Percentiles rank a stretch among this genome's conserved stretches.
Evolutionary conservation across 2,888 invertebrate genomes (phyloP).

Genomic region (Parascotia fuliginaria): DNA sequence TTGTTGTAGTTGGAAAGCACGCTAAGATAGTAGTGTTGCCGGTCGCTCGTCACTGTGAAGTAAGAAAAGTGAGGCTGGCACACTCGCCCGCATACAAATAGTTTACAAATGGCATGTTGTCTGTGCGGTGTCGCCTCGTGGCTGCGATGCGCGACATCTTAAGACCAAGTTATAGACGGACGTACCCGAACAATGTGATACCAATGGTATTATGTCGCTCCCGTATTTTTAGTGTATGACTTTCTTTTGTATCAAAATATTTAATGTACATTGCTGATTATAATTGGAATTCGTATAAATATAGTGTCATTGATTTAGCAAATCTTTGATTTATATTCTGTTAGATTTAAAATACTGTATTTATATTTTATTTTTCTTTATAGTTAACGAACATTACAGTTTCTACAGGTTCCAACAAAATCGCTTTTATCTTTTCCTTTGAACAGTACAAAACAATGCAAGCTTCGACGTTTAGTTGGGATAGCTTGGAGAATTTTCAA

Average conservation of each 20-base stretch:
- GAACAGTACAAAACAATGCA: constrained; percentile 7
- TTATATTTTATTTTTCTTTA: no score
- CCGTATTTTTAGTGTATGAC: no score
- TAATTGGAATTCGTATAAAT: no score
- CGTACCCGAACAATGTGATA: no score
- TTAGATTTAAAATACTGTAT: no score
- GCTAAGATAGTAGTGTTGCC: constrained; percentile 52
- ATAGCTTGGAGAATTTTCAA: constrained; percentile 52
- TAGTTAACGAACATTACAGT: no score
- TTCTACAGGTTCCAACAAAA: not conserved
- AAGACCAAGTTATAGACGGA: constrained; percentile 36
- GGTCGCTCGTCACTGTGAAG: constrained; percentile 75
- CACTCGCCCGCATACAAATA: constrained; percentile 85
- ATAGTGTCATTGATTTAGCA: no score
- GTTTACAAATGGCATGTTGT: constrained; percentile 82
- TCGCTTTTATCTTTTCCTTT: constrained; percentile 16
- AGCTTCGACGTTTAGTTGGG: constrained; percentile 40
- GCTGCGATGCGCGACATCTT: constrained; percentile 21
- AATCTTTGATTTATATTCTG: no score
- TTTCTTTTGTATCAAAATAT: no score
- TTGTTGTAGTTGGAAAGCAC: constrained; percentile 49
- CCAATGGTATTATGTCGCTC: constrained; percentile 21
- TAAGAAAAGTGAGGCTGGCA: constrained; percentile 79
- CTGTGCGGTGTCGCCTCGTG: constrained; percentile 54
- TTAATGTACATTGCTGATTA: no score